Conservation (phyloP, 2,113 vertebrate species). For the Pterocles burchelli region DNA sequence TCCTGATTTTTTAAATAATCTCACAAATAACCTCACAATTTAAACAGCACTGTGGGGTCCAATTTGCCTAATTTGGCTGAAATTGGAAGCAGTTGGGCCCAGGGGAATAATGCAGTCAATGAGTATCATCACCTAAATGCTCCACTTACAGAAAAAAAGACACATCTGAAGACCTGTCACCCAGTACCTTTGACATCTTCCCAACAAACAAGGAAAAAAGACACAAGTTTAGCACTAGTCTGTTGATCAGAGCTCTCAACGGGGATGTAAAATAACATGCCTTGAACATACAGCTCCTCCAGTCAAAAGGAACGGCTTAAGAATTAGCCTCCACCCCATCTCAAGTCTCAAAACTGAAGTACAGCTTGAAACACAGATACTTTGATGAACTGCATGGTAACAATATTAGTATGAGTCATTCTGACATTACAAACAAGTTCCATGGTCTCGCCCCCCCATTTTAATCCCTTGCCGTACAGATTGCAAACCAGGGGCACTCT, state of each 20-base stretch:
- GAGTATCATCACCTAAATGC: not conserved
- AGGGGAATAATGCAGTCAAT: not conserved
- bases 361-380: not conserved
- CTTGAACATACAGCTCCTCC: not conserved
- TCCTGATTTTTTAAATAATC: not conserved
- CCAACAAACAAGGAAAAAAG: not conserved
- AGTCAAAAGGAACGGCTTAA: not conserved
- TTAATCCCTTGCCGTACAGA: slow-evolving; percentile 11
- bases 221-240: not conserved
- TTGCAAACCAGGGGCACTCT: not conserved
- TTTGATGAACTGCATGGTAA: rapidly evolving
- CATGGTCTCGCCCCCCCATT: not conserved
- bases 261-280: not conserved
- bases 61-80: not conserved
- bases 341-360: not conserved
- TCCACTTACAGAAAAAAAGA: not conserved
- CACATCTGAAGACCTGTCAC: not conserved
- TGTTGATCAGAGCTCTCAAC: not conserved
- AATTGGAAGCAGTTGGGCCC: not conserved
- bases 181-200: not conserved
- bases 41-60: not conserved
- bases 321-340: not conserved
- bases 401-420: not conserved
- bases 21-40: not conserved
- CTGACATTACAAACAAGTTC: not conserved